Evolutionary conservation across 2,797 vertebrate species (phyloP), one percentile per base, ranked within the genome.

Genomic region (Craterocephalus amniculus): DNA sequence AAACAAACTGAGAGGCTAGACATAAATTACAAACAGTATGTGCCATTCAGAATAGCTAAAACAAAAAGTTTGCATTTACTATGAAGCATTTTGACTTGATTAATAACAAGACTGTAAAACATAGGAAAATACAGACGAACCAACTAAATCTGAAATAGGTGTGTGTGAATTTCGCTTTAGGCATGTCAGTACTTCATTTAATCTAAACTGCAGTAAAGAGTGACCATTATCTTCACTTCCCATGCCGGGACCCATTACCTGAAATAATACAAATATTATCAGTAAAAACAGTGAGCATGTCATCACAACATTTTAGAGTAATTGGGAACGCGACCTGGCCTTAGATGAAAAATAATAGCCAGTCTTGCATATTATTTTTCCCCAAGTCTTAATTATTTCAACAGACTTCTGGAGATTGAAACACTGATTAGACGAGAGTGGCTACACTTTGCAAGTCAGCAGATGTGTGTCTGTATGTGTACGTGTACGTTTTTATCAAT

Each of bases 181-280:
- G 36, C 8, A 6, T 59, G 68, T 70, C 57, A 49, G 48, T 57
- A 55, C 34, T 49, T 43, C 36, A 38, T 38, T 72, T 3, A 54
- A 74, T 64, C 58, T 48, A n/a, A 67, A 49, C 38, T 55, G 11
- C 62, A 70, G 59, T 62, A 63, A 38, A 63, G 18, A 63, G 26
- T 27, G 27, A 65, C 20, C 58, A 49, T 59, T 52, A 63, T 32
- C 24, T 71, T 75, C 24, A 22, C 56, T 61, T 83, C 63, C 67
- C 8, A 34, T 58, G 74, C 60, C n/a, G 34, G 76, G 32, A 78
- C 34, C 32, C 77, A 83, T 91, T 88, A 90, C 72, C 78, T 84
- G 75, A 56, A 89, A 90, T 89, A 90, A 92, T 87, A 88, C 85
- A 61, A 89, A 86, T 86, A 87, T 91, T 91, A 87, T 92, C 69